phyloP scores from a whole-genome alignment of 2,888 invertebrate genomes.

The Boloria euphrosyne region DNA sequence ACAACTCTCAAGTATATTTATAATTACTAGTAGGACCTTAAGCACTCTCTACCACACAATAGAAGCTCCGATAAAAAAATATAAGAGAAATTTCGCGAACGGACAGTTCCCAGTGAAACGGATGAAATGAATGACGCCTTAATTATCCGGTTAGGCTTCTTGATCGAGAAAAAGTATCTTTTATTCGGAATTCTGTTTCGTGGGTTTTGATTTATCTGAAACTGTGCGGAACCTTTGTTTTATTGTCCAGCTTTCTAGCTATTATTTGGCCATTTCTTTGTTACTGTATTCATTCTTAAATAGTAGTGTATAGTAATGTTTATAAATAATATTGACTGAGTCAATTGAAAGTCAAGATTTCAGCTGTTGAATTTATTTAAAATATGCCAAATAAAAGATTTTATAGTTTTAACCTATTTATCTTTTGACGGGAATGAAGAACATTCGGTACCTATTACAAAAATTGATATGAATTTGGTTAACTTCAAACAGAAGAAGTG shows the following conservation, averaged over 20 bases:
- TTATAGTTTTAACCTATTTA: no score
- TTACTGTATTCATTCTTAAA: background rate
- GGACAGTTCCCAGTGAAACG: constrained; percentile 50
- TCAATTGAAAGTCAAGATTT: no score
- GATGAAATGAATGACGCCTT: constrained; percentile 65
- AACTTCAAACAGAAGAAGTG: no score
- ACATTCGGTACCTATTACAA: no score
- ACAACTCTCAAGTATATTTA: constrained; percentile 29
- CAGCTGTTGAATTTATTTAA: no score
- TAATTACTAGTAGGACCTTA: constrained; percentile 33
- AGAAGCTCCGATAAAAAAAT: constrained; percentile 34
- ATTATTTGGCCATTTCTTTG: constrained; percentile 6
- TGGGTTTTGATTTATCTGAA: constrained; percentile 34
- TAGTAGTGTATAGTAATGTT: background rate
- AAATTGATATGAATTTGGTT: no score
- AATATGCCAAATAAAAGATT: no score
- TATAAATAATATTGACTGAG: no score
- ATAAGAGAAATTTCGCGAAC: constrained; percentile 36
- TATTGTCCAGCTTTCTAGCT: constrained; percentile 11
- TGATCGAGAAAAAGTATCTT: constrained; percentile 44
- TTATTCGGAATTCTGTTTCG: constrained; percentile 37
- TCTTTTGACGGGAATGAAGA: no score
- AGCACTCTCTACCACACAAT: constrained; percentile 26
- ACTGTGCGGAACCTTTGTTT: constrained; percentile 17
- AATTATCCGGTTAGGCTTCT: constrained; percentile 71